Evolutionary conservation across 1,140 invertebrate genomes (phyloP), one percentile per base, ranked within the genome.

Genomic region (Aethina tumida): DNA sequence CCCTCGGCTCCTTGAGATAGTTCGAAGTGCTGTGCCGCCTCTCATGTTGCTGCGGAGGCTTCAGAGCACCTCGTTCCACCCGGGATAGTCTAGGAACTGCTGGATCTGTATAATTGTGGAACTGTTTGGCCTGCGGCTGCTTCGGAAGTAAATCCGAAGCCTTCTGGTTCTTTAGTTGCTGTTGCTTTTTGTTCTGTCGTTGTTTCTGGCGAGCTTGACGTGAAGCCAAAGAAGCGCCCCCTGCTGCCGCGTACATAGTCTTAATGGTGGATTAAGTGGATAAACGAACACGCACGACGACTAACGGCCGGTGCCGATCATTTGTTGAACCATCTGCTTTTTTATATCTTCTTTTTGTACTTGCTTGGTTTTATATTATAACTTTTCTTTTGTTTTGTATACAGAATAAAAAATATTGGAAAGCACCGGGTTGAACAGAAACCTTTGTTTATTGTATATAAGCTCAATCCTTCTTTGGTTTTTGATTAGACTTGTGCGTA

Each of bases 201-300:
- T 70, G 66, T 30, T 60, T 57, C 47, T 69, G 67, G 25, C 73
- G 67, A 12, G 71, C 77, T 59, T 79, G 76, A 49, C 78, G 71
- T 58, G 75, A 77, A 53, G 77, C 77, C 56, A 80, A 64, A 50
- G 75, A 77, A 48, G 77, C 77, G 57, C 77, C 78, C 52, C 77
- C 78, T 54, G 77, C 78, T 52, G 78, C 78, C 53, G 77, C 78
- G 68, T 80, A 81, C 78, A 81, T 81, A 47, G 66, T 66, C 37
- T 49, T 51, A 50, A 47, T 49, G 14, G 35, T 41, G 39, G 28
- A n/a, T n/a, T n/a, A n/a, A n/a, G n/a, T n/a, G n/a, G n/a, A n/a
- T n/a, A n/a, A n/a, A n/a, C n/a, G n/a, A n/a, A n/a, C n/a, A n/a
- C n/a, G n/a, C n/a, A n/a, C n/a, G n/a, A n/a, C n/a, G n/a, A n/a